Evolutionary conservation across 1,140 invertebrate species (phyloP).

Genomic region (Pseudoatta argentina): DNA sequence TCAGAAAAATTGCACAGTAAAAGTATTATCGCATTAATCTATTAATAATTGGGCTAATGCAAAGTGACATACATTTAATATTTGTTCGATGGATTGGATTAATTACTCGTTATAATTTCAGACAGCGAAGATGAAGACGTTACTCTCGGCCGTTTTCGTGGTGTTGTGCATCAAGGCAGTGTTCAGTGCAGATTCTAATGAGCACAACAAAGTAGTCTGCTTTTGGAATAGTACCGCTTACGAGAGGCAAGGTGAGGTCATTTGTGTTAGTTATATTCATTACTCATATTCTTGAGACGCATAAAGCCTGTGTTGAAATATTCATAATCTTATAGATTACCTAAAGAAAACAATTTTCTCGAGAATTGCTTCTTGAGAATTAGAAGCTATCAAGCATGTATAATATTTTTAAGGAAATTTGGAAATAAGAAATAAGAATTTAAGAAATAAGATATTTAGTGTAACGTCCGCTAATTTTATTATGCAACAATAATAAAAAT

Average conservation of each 20-base stretch:
- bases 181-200: slow-evolving; percentile 73
- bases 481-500: neutral
- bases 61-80: neutral
- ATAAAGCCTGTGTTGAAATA: neutral
- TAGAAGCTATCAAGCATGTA: neutral
- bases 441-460: neutral
- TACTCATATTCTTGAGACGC: neutral
- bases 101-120: slow-evolving; percentile 42
- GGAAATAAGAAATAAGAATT: too few relatives aligned
- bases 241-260: slow-evolving; percentile 82
- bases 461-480: neutral
- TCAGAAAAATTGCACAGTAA: neutral
- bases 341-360: neutral
- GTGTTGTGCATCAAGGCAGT: slow-evolving; percentile 65
- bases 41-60: neutral
- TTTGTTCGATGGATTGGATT: slow-evolving; percentile 21
- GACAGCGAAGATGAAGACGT: slow-evolving; percentile 73
- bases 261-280: slow-evolving; percentile 4
- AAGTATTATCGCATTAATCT: slow-evolving; percentile 1
- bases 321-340: neutral
- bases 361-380: neutral
- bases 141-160: slow-evolving; percentile 71
- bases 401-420: neutral
- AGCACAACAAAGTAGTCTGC: slow-evolving; percentile 86
- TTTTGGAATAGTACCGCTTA: slow-evolving; percentile 87